Conservation (phyloP, 2,113 vertebrate species). For the Merops nubicus region DNA sequence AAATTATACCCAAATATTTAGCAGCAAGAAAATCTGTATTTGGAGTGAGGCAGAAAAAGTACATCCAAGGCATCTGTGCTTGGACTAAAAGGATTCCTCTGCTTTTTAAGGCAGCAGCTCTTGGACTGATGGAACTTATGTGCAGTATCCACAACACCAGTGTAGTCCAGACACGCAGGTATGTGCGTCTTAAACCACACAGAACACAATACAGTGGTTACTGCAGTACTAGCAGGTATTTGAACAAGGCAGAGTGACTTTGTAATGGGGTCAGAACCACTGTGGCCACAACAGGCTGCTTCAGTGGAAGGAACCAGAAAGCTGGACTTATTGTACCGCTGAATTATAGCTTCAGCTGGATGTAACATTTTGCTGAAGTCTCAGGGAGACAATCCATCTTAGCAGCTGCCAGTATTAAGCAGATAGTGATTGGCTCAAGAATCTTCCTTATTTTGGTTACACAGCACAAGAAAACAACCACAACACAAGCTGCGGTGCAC, state of each 20-base stretch:
- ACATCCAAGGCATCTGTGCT: neutral
- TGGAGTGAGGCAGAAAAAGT: neutral
- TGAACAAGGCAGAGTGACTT: neutral
- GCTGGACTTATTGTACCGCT: neutral
- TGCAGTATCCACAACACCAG: neutral
- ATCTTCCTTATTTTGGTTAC: neutral
- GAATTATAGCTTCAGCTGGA: neutral
- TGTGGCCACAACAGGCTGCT: neutral
- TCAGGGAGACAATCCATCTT: neutral
- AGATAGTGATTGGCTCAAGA: neutral
- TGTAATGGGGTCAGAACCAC: neutral
- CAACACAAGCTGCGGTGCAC: neutral
- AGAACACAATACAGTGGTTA: neutral
- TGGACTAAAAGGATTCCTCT: neutral
- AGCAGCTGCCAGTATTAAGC: neutral
- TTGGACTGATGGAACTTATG: neutral
- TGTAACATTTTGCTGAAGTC: neutral
- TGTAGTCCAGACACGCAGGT: rapidly evolving
- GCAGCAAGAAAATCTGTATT: neutral
- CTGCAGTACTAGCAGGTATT: neutral
- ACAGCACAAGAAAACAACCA: neutral
- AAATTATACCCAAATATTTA: neutral
- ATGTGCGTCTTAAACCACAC: neutral
- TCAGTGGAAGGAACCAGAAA: neutral
- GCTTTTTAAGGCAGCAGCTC: neutral